Base-by-base conservation (phyloP, 2,797 vertebrate species). In the Aeoliscus strigatus region DNA sequence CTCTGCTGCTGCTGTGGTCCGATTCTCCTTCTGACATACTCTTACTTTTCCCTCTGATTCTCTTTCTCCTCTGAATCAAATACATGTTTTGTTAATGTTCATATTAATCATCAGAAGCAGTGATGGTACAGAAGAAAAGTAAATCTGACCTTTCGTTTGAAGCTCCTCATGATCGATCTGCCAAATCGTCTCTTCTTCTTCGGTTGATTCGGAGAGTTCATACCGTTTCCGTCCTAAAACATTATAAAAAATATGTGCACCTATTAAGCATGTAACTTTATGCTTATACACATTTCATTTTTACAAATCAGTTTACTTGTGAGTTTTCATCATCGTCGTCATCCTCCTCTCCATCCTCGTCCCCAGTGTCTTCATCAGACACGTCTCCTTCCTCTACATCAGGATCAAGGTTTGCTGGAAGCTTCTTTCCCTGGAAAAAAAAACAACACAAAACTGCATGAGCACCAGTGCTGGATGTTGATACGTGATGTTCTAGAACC, bases 311-410 rank as follows among this genome's bases (percentile, higher is more conserved):
- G 91, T 89, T 88, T 71, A 29, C 78, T 38, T 92, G 73, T 70
- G 34, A 10, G 16, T 82, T 73, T 14, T 75, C 57, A 2, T 90
- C 86, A 2, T 92, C 60, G 40, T 92, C 87, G 0, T 92, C 64
- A 1, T 90, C 91, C 2, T 94, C 91, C 0, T 94, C 92, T 0
- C 94, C 93, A 0, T 94, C 93, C 47, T 97, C 94, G 3, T 96
- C 91, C 0, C 88, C 92, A 0, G 92, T 96, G 75, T 97, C 94
- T 70, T 98, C 95, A 25, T 98, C 95, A 0, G 94, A 98, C 50
- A 98, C 95, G 29, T 98, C 94, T 0, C 94, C 94, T 60, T 96
- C 94, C 31, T 96, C 94, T 6, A 82, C 92, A 10, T 92, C 88
- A n/a, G 90, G 88, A 1, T 93, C 90, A 47, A 97, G 86, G 70